Percentiles rank a stretch among this genome's conserved stretches.
Conservation (phyloP, 2,888 invertebrate genomes). For the Erynnis tages region DNA sequence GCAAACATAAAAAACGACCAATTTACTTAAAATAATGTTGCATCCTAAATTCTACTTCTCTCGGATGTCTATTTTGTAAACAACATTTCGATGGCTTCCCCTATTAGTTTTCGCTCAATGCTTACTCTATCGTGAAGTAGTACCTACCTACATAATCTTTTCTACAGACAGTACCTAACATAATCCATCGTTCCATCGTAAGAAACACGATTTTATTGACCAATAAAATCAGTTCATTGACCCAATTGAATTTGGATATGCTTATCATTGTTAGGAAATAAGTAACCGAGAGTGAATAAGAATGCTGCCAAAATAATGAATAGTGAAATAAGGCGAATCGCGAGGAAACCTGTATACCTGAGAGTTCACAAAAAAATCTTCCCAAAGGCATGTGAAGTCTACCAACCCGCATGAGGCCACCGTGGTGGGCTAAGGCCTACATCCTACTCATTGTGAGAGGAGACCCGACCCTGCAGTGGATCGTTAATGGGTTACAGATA, state of each 20-base stretch:
- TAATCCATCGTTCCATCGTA: neutral
- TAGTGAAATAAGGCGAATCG: no score
- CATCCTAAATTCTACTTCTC: no score
- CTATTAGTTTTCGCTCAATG: conserved; percentile 31
- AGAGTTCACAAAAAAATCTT: no score
- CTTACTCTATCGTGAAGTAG: neutral
- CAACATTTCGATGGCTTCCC: conserved; percentile 51
- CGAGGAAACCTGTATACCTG: no score
- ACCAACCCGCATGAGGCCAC: no score
- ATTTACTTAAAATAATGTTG: no score
- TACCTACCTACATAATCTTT: neutral
- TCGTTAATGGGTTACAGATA: no score
- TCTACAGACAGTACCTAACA: neutral
- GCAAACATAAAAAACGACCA: no score
- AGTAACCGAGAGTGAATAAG: neutral
- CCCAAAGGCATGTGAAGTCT: no score
- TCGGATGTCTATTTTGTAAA: conserved; percentile 30
- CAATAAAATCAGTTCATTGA: conserved; percentile 9
- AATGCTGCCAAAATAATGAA: neutral
- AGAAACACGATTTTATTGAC: conserved; percentile 14
- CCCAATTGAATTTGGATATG: conserved; percentile 5
- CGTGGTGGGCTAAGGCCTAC: no score
- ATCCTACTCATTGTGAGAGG: no score
- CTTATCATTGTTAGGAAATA: neutral
- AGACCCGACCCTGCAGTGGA: no score